Conservation (phyloP, 2,797 vertebrate species). For the Synaphobranchus kaupii region DNA sequence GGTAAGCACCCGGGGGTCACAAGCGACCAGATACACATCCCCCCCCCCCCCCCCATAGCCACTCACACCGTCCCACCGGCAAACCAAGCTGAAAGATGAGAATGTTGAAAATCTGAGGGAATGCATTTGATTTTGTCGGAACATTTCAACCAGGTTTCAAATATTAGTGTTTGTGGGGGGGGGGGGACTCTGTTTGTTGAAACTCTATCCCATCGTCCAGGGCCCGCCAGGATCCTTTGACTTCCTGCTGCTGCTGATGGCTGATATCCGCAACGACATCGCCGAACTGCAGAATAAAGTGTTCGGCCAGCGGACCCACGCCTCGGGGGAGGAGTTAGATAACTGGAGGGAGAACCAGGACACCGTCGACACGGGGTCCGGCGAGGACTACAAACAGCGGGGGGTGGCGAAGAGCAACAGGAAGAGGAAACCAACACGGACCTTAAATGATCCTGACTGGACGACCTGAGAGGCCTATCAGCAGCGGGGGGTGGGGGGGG, state of each 20-base stretch:
- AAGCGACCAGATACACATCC: constrained; percentile 30
- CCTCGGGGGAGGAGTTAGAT: constrained; percentile 79
- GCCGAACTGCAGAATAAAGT: constrained; percentile 88
- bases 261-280: constrained; percentile 93
- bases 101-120: neutral
- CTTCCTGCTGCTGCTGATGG: constrained; percentile 93
- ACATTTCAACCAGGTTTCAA: neutral
- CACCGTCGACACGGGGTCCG: constrained; percentile 82
- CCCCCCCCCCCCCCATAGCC: neutral
- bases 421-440: constrained; percentile 70
- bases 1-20: constrained; percentile 23
- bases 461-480: constrained; percentile 48
- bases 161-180: constrained; percentile 2
- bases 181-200: neutral
- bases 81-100: constrained; percentile 1
- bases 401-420: constrained; percentile 69
- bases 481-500: constrained; percentile 28
- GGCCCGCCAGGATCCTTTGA: constrained; percentile 95
- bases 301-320: constrained; percentile 76
- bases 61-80: neutral
- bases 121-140: constrained; percentile 3
- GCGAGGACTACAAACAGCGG: constrained; percentile 81
- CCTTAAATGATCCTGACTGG: constrained; percentile 65
- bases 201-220: constrained; percentile 59
- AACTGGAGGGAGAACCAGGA: constrained; percentile 84